Evolutionary conservation across 2,797 vertebrate genomes (phyloP).

Genomic region (Meriones psammophilus): DNA sequence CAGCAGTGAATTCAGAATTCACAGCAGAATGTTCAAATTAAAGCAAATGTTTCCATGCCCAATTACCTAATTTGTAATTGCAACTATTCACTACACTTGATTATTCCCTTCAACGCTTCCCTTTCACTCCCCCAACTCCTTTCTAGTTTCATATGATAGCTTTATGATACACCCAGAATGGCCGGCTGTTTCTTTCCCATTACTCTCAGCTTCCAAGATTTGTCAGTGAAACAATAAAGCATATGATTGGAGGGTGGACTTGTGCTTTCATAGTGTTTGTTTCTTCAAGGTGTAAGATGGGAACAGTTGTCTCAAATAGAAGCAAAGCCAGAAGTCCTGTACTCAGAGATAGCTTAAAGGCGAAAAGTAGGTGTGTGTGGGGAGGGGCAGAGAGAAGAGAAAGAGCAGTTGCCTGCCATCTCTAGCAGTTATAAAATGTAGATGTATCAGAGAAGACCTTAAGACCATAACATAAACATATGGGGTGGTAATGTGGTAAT

Average conservation of each 20-base stretch:
- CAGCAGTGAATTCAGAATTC: slow-evolving; percentile 64
- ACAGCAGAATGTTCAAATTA: slow-evolving; percentile 69
- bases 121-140: background rate
- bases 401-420: background rate
- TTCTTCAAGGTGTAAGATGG: background rate
- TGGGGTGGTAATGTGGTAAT: background rate
- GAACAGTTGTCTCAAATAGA: background rate
- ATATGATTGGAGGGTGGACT: background rate
- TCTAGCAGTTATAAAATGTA: background rate
- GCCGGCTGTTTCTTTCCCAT: background rate
- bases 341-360: background rate
- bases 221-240: background rate
- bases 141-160: slow-evolving; percentile 9
- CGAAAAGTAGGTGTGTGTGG: background rate
- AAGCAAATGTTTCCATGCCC: slow-evolving; percentile 69
- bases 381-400: too few species aligned
- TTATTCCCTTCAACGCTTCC: slow-evolving; percentile 70
- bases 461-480: background rate
- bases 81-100: slow-evolving; percentile 72
- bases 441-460: background rate
- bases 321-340: background rate
- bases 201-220: background rate
- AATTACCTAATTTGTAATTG: slow-evolving; percentile 80
- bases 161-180: slow-evolving; percentile 7
- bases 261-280: background rate